A percentile compares a stretch with the other conserved stretches of the same genome.
These are phyloP conservation scores for Zaprionus ornatus DNA, from an alignment of 1,140 invertebrate genomes.

Conservation along the genomic window DNA sequence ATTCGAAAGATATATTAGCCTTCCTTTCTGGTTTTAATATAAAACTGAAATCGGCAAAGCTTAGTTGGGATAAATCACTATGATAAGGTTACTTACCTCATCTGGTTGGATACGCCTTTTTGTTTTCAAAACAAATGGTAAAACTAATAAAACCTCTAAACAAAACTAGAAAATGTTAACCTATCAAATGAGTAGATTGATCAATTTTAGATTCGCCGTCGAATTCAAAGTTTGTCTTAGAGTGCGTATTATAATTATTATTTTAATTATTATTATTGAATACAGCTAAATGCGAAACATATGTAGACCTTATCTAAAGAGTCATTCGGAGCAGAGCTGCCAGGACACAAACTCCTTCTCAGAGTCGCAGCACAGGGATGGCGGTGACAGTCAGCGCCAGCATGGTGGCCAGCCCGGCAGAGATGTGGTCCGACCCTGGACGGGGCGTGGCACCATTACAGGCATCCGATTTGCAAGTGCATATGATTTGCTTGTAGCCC, in stretches of 20 bases:
- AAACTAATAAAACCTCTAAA: no score
- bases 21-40: no score
- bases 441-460: slow-evolving; percentile 83
- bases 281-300: neutral
- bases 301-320: neutral
- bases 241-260: neutral
- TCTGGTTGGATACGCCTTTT: no score
- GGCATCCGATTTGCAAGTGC: slow-evolving; percentile 85
- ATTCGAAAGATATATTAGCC: no score
- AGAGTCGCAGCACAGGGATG: slow-evolving; percentile 44
- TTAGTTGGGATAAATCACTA: no score
- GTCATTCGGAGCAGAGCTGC: neutral
- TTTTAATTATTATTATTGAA: neutral
- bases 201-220: no score
- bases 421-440: neutral
- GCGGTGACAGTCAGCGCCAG: slow-evolving; percentile 29
- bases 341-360: neutral
- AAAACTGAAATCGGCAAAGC: no score
- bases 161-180: no score
- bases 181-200: no score
- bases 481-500: slow-evolving; percentile 85
- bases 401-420: slow-evolving; percentile 1
- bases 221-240: neutral
- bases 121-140: no score
- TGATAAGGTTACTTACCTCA: no score